Evolutionary conservation across 2,888 invertebrate species (phyloP).

Genomic region (Drosophila siamana): DNA sequence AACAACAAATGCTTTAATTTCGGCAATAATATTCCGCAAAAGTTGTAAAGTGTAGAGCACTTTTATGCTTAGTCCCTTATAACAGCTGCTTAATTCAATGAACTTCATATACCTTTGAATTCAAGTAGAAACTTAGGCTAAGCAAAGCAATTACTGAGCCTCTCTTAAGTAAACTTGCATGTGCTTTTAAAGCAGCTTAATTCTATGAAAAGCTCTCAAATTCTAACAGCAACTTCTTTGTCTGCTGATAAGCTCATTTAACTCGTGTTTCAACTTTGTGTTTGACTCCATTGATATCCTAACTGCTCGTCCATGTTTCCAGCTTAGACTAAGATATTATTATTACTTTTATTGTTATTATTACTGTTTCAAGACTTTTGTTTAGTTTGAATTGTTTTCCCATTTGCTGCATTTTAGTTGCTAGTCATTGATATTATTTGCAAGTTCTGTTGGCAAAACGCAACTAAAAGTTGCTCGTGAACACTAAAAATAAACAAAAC

Average conservation of each 20-base stretch:
- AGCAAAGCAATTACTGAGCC: no score
- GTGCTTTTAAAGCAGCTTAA: constrained; percentile 14
- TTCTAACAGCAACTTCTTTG: not conserved
- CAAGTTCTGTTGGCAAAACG: constrained; percentile 48
- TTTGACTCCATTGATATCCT: constrained; percentile 11
- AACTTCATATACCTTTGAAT: not conserved
- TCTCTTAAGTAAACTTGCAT: not conserved
- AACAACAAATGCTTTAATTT: no score
- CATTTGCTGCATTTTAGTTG: constrained; percentile 17
- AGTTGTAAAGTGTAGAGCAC: no score
- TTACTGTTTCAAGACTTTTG: constrained; percentile 32
- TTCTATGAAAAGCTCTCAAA: not conserved
- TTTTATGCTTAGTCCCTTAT: no score
- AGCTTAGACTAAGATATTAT: constrained; percentile 51
- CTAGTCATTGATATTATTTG: constrained; percentile 42
- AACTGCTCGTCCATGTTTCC: constrained; percentile 42
- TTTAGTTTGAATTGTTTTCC: constrained; percentile 20
- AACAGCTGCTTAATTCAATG: not conserved
- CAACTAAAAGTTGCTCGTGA: constrained; percentile 52
- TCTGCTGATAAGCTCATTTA: constrained; percentile 6
- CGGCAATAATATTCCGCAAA: no score
- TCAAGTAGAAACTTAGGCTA: no score
- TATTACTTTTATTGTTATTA: constrained; percentile 46
- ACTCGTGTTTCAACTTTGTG: constrained; percentile 5
- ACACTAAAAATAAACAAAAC: constrained; percentile 19